Evolutionary conservation across 2,113 vertebrate species (phyloP).

Genomic region (Oenanthe oenanthe): DNA sequence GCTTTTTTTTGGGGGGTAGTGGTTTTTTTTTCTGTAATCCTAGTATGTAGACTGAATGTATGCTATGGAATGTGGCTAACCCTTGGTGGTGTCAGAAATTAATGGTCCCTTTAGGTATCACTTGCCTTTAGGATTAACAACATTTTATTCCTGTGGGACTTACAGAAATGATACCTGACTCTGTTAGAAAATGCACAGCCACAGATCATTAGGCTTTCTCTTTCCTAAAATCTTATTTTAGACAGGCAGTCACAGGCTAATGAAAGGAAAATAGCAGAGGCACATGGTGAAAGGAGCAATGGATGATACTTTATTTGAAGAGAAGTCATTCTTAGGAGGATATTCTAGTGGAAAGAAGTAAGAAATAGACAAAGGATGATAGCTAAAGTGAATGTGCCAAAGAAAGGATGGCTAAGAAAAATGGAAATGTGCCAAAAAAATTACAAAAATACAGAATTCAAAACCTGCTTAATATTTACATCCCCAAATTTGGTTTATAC

Average conservation of each 20-base stretch:
- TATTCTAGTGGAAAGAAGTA: background rate
- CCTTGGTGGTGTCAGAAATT: background rate
- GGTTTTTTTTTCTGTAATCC: background rate
- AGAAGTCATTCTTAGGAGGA: background rate
- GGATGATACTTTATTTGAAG: background rate
- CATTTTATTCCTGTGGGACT: background rate
- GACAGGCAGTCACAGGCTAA: background rate
- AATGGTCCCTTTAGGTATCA: background rate
- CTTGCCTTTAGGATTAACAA: background rate
- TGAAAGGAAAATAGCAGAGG: background rate
- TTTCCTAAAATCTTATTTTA: background rate
- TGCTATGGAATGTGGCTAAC: background rate
- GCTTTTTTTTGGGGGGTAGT: too few species aligned
- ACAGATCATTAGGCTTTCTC: background rate
- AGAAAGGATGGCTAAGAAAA: background rate
- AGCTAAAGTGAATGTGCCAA: background rate
- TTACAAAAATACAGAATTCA: background rate
- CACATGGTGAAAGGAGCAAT: background rate
- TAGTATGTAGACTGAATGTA: background rate
- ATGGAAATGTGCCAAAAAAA: background rate
- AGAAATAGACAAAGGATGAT: background rate
- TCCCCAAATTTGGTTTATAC: background rate
- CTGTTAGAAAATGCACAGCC: background rate
- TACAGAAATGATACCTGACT: background rate
- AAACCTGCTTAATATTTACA: background rate